phyloP scores from a whole-genome alignment of 64 coral and sea anemone genomes.

The Cladopsammia gracilis region DNA sequence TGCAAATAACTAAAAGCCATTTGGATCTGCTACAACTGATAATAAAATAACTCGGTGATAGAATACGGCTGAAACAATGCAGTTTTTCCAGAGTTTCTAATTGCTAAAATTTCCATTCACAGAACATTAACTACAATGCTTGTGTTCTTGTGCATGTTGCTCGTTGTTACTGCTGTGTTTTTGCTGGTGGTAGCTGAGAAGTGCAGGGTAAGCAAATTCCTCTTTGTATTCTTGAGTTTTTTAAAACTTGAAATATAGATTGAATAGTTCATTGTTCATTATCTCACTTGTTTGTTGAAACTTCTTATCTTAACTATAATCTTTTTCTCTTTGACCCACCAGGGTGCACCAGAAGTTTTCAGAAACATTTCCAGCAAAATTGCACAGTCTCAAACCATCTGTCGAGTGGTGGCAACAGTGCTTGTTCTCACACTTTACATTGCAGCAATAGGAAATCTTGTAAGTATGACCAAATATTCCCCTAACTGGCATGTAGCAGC shows the following conservation, averaged over 20 bases:
- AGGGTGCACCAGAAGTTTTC: conserved; percentile 33
- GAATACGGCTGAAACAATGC: too few species aligned
- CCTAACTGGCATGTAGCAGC: too few species aligned
- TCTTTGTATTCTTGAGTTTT: too few species aligned
- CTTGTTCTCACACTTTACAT: conserved; percentile 81
- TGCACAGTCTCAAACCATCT: conserved; percentile 74
- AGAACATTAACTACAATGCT: conserved; percentile 6
- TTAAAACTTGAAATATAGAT: too few species aligned
- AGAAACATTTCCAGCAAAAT: conserved; percentile 65
- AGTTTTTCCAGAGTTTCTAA: not conserved
- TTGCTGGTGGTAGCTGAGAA: conserved; percentile 34
- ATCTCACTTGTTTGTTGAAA: not conserved
- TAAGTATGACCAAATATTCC: conserved; percentile 21
- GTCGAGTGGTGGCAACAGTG: conserved; percentile 79
- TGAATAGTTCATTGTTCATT: too few species aligned
- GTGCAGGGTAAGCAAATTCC: not conserved
- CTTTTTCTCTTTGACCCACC: not conserved
- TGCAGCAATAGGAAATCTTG: conserved; percentile 83
- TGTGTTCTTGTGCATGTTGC: conserved; percentile 13
- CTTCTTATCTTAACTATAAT: not conserved
- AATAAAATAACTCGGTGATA: too few species aligned
- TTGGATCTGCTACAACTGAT: too few species aligned
- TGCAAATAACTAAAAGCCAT: too few species aligned
- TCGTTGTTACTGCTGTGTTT: conserved; percentile 15
- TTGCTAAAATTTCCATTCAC: not conserved